Evolutionary conservation across 2,888 invertebrate genomes (phyloP), one percentile per base, ranked within the genome.

Genomic region (Conus canariensis): DNA sequence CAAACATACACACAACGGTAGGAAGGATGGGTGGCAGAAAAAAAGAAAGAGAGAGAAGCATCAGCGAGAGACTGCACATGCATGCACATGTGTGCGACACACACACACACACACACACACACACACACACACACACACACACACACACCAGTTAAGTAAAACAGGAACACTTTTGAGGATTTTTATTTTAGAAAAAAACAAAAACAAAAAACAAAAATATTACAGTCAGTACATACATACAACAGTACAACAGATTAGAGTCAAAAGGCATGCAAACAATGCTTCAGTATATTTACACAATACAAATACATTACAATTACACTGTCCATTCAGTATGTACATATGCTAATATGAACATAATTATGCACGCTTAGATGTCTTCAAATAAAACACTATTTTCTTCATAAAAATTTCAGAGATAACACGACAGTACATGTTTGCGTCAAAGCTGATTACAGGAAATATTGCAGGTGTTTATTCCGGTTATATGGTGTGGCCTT

Each of bases 191-290:
- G 30, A 77, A 77, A 77, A 70, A 77, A 77, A 77, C 4, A 30
- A 30, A 12, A 77, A 9, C 7, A 77, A 16, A 16, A 25, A 74
- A 74, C 9, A 74, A 74, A 74, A n/a, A 19, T 22, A 22, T 70
- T 70, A 64, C 60, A 64, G 60, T 70, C 19, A 22, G 1, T 70
- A 22, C 70, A 22, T 70, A 74, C 64, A 64, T 16, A 77, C 77
- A 77, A 77, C 25, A 70, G 16, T 77, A 77, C 8, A 1, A 30
- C 10, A 30, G 30, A 77, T 74, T 22, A 77, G 7, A 77, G 10
- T 77, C 10, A 83, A 83, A 83, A 58, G 19, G 56, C 82, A 83
- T 83, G 82, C 82, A 83, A 83, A 83, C 58, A 83, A 82, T 82
- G 16, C 10, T 83, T 19, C 82, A 58, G 19, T 58, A 83, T 83